Conservation (phyloP, 2,888 invertebrate genomes). For the Agrochola macilenta region DNA sequence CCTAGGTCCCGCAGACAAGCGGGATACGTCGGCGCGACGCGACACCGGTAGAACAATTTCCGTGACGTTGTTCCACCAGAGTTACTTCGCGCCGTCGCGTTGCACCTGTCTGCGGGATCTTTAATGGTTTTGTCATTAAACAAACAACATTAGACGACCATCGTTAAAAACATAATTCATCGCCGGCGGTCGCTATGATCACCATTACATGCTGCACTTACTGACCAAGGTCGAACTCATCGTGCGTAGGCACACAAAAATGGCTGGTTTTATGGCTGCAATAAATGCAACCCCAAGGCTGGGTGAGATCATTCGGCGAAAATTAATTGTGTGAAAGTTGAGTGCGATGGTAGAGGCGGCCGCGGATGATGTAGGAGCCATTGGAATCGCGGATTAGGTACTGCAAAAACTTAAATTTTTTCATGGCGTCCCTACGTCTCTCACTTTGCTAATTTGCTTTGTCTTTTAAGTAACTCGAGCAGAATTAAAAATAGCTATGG, state of each 20-base stretch:
- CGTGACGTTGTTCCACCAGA: no score
- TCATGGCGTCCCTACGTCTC: neutral
- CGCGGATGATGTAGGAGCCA: slow-evolving; percentile 40
- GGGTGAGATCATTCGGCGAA: slow-evolving; percentile 77
- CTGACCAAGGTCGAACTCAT: slow-evolving; percentile 58
- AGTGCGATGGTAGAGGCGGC: slow-evolving; percentile 50
- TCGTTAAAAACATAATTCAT: slow-evolving; percentile 35
- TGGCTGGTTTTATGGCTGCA: slow-evolving; percentile 72
- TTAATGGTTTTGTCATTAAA: slow-evolving; percentile 4
- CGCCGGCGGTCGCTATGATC: slow-evolving; percentile 24
- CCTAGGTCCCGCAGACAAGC: no score
- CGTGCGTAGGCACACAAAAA: slow-evolving; percentile 69
- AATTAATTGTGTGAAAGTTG: slow-evolving; percentile 77
- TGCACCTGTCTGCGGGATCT: no score
- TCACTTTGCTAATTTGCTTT: neutral
- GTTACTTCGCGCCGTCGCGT: no score
- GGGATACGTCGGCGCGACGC: no score
- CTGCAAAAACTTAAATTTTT: no score
- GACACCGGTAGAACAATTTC: no score
- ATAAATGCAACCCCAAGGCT: slow-evolving; percentile 76
- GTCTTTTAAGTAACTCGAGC: neutral
- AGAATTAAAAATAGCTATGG: neutral
- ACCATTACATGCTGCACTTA: slow-evolving; percentile 52
- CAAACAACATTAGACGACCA: slow-evolving; percentile 22
- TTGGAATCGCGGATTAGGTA: neutral